Evolutionary conservation across 2,888 invertebrate species (phyloP).

Genomic region (Dromius quadrimaculatus): DNA sequence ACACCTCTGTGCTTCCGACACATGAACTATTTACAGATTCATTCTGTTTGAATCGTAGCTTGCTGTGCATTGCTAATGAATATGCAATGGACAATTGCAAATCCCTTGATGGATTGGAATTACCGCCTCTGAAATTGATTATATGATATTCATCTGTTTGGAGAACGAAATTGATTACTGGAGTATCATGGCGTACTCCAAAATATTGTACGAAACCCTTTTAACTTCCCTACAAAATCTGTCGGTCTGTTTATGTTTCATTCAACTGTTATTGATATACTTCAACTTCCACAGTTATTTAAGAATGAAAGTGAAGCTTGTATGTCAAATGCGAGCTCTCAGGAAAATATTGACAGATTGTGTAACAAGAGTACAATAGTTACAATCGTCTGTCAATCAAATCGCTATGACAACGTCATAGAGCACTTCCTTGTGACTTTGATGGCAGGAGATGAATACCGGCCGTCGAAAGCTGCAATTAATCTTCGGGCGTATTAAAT

Average conservation of each 20-base stretch:
- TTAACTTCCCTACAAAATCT: too few species aligned
- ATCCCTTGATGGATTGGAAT: slow-evolving; percentile 21
- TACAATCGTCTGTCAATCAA: slow-evolving; percentile 50
- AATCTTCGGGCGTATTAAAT: slow-evolving; percentile 50
- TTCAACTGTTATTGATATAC: too few species aligned
- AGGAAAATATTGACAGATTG: slow-evolving; percentile 33
- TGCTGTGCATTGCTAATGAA: slow-evolving; percentile 3
- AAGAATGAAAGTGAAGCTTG: too few species aligned
- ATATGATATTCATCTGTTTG: too few species aligned
- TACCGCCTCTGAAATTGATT: background rate
- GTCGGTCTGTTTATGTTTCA: too few species aligned
- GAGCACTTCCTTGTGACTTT: slow-evolving; percentile 48
- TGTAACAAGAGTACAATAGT: slow-evolving; percentile 49
- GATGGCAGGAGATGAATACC: slow-evolving; percentile 50
- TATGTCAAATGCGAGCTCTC: too few species aligned
- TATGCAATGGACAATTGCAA: slow-evolving; percentile 9
- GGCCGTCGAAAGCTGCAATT: slow-evolving; percentile 50
- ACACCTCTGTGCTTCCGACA: slow-evolving; percentile 43
- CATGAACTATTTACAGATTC: slow-evolving; percentile 49
- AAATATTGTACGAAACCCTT: too few species aligned
- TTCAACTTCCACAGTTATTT: too few species aligned
- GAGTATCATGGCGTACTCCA: too few species aligned
- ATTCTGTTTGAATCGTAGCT: slow-evolving; percentile 40
- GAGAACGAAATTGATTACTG: too few species aligned
- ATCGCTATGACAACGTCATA: slow-evolving; percentile 13